Evolutionary conservation across 2,888 invertebrate genomes (phyloP).

Genomic region (Arrhopalites spinosus): DNA sequence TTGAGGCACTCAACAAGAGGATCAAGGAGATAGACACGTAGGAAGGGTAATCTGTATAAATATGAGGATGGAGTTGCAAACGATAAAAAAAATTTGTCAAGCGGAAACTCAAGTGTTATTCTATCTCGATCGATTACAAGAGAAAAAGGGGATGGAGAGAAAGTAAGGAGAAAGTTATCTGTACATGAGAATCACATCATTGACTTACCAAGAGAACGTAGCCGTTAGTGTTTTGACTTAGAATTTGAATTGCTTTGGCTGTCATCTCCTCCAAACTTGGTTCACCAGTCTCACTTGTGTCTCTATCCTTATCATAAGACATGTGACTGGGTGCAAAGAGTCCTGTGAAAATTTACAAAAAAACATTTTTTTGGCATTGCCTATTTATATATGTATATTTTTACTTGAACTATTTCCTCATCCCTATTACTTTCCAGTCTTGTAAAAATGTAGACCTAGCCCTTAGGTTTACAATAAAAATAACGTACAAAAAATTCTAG

Average conservation of each 20-base stretch:
- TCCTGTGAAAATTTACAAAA: slow-evolving; percentile 65
- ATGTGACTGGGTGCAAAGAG: slow-evolving; percentile 82
- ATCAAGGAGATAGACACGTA: neutral
- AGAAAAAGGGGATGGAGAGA: neutral
- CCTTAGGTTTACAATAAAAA: no score
- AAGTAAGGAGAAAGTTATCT: neutral
- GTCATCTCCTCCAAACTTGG: slow-evolving; percentile 84
- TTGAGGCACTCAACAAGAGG: no score
- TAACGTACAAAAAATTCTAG: no score
- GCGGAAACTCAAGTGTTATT: no score
- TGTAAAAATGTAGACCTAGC: no score
- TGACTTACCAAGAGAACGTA: slow-evolving; percentile 72
- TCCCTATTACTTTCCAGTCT: neutral
- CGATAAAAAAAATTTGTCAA: no score
- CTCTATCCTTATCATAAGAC: slow-evolving; percentile 73
- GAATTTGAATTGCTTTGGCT: slow-evolving; percentile 72
- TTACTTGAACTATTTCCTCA: neutral
- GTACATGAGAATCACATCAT: no score
- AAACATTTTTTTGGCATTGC: no score
- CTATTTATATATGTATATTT: neutral
- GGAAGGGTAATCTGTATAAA: no score
- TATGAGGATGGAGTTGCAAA: no score
- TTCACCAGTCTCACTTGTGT: slow-evolving; percentile 69
- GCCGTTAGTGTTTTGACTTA: slow-evolving; percentile 70
- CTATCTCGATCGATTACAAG: no score